Conservation (phyloP, 1,140 invertebrate genomes). For the Cydia pomonella region DNA sequence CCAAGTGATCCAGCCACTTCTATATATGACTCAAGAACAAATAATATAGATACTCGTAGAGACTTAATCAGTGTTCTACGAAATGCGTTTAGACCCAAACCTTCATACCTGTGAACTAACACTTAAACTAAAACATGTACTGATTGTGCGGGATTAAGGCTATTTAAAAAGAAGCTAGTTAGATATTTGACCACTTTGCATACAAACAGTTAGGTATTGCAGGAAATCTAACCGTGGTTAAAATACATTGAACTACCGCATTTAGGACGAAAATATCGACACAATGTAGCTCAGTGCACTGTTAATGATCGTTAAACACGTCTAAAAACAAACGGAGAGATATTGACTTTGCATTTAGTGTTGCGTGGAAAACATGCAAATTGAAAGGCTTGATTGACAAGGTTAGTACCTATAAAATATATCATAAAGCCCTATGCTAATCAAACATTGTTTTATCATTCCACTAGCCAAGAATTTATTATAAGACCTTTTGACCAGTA, state of each 20-base stretch:
- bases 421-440: not conserved
- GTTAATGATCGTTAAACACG: not conserved
- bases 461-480: not conserved
- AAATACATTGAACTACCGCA: not conserved
- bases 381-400: not conserved
- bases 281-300: slow-evolving; percentile 4
- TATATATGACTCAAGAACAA: too few species aligned
- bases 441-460: not conserved
- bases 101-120: not conserved
- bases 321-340: not conserved
- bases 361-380: not conserved
- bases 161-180: too few species aligned
- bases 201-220: too few species aligned
- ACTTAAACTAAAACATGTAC: not conserved
- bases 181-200: too few species aligned
- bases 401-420: not conserved
- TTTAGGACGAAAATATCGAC: not conserved
- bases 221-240: not conserved
- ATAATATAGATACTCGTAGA: too few species aligned
- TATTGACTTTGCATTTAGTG: not conserved
- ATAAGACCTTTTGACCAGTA: not conserved
- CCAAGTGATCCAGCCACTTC: too few species aligned
- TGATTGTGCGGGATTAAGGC: too few species aligned
- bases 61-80: not conserved
- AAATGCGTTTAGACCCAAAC: not conserved